Percentiles rank a stretch among this genome's conserved stretches.
phyloP scores from a whole-genome alignment of 1,140 invertebrate species.

The Ridgeia piscesae region DNA sequence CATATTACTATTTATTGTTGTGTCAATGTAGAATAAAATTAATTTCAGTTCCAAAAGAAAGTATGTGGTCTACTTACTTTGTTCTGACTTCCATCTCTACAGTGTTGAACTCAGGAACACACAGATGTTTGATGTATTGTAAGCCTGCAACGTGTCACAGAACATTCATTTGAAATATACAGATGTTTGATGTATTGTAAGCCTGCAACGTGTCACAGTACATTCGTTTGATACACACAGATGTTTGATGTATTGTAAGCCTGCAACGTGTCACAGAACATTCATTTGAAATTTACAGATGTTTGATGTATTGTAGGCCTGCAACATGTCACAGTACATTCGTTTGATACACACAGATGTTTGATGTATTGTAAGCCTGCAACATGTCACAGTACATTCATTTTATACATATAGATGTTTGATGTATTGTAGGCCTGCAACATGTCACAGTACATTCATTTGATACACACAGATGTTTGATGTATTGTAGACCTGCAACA shows the following conservation, averaged over 20 bases:
- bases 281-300: conserved; percentile 68
- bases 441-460: no score
- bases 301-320: conserved; percentile 74
- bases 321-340: background rate
- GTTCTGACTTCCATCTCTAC: conserved; percentile 73
- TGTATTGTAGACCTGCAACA: no score
- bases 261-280: conserved; percentile 46
- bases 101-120: conserved; percentile 69
- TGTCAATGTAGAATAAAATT: background rate
- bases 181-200: conserved; percentile 73
- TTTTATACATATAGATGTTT: no score
- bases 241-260: conserved; percentile 72
- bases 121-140: conserved; percentile 72
- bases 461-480: no score
- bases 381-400: no score
- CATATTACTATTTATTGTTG: background rate
- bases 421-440: no score
- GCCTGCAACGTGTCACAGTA: conserved; percentile 56
- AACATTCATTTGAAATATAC: conserved; percentile 62
- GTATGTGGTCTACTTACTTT: conserved; percentile 69
- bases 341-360: no score
- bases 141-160: conserved; percentile 61
- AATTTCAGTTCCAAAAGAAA: background rate
- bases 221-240: conserved; percentile 67
- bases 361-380: no score